Evolutionary conservation across 2,888 invertebrate genomes (phyloP), one percentile per base, ranked within the genome.

Genomic region (Eupithecia abbreviata): DNA sequence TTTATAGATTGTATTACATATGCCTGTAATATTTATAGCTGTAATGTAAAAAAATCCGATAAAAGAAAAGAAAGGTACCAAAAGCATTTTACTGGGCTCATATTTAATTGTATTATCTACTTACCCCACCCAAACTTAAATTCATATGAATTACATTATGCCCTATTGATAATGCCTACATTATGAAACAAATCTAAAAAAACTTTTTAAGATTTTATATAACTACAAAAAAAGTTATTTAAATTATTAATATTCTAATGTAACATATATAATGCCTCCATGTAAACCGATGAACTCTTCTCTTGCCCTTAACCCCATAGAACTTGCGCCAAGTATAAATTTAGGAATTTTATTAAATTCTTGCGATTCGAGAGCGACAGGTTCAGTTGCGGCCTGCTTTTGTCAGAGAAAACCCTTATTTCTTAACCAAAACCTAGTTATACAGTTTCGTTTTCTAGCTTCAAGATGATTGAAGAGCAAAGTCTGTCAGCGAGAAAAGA

Each of bases 61-160:
- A 30, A 30, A 30, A 30, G 70, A 30, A 30, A 30, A 30, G 70
- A 47, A 88, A 93, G 93, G 81, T 92, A 92, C n/a, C 92, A 92
- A 83, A 92, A 80, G 6, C 15, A 3, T 15, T 42, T 5, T 66
- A 66, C 6, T 66, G 66, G 42, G 66, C 42, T 42, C 41, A 15
- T 7, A 66, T 42, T 15, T 15, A 30, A 13, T 65, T 65, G 30
- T 65, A 12, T 49, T 18, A 62, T 12, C 13, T 49, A 4, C 49
- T 49, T 12, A 62, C 18, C 30, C 3, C n/a, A 58, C 18, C 2
- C 4, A 65, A 41, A 41, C 65, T 65, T 41, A 4, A 62, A 62
- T 62, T 30, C 4, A 30, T 12, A 62, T 30, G 18, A 58, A 18
- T 9, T 58, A 18, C 55, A n/a, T 58, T 15, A 51, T 58, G 10